Conservation (phyloP, 2,113 vertebrate species). For the Parotia lawesii region DNA sequence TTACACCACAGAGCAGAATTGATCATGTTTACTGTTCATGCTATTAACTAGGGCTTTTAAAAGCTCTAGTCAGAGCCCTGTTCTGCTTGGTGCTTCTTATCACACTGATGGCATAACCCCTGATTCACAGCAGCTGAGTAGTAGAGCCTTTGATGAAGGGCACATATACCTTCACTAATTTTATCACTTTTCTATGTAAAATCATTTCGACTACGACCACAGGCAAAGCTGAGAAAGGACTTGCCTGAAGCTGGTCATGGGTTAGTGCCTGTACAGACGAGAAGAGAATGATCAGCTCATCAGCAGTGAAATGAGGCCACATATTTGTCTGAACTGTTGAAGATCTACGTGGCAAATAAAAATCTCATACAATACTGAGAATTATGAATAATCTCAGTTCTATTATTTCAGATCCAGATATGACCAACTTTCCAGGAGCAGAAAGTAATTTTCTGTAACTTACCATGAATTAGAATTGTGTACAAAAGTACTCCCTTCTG, state of each 20-base stretch:
- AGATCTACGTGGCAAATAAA: conserved; percentile 8
- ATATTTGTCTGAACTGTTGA: conserved; percentile 13
- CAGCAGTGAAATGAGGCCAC: not conserved
- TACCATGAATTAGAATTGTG: not conserved
- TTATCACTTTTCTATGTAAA: not conserved
- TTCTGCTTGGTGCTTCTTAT: not conserved
- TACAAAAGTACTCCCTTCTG: conserved; percentile 11
- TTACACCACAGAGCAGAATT: not conserved
- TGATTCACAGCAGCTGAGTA: not conserved
- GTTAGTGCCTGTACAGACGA: not conserved
- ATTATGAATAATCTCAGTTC: conserved; percentile 13
- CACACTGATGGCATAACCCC: not conserved
- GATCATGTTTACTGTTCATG: not conserved
- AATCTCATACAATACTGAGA: conserved; percentile 27
- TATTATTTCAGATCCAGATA: conserved; percentile 43
- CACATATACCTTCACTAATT: not conserved
- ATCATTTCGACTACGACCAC: not conserved
- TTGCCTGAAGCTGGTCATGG: not conserved
- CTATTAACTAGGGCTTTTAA: not conserved
- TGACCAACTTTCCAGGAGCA: conserved; percentile 12
- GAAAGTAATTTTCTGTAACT: conserved; percentile 3
- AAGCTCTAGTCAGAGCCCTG: not conserved
- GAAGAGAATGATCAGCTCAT: not conserved
- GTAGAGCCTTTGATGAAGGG: not conserved
- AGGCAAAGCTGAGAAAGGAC: not conserved